Evolutionary conservation across 2,888 invertebrate genomes (phyloP), one percentile per base, ranked within the genome.

Genomic region (Miltochrista miniata): DNA sequence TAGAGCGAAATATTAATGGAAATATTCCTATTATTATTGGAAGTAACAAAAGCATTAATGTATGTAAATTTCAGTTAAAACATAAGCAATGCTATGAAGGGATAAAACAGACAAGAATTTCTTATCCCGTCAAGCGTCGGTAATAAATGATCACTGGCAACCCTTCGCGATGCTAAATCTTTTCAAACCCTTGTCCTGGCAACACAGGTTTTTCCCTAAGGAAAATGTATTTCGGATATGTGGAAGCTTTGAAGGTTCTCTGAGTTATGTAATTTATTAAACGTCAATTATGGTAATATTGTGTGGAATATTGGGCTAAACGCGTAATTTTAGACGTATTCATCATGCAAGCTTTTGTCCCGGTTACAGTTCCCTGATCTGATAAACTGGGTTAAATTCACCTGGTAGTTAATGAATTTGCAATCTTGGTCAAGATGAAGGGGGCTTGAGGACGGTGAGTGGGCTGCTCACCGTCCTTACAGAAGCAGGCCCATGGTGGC

Each of bases 91-190:
- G 72, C 69, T 64, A 64, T 68, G 74, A 69, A 72, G 71, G 75
- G 75, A 78, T 76, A 74, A 75, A 78, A 78, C 76, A 74, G 73
- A 73, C 74, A 74, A 70, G 76, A 74, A 79, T 59, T 76, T 70
- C 81, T 82, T 80, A 78, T 75, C 78, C 81, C 78, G 80, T 85
- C 84, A 82, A 41, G 74, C 80, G 66, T 59, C 64, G 63, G 80
- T 83, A 74, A 87, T 85, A 85, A 86, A 86, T 86, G 84, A 86
- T 85, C 66, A 59, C 43, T 56, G 56, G 66, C 69, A 76, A 78
- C 80, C 84, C 83, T 81, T 67, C 59, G 53, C 70, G 68, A 64
- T 68, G 72, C 48, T 73, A 73, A 72, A 76, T 76, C 77, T 72
- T 76, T 76, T 70, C 58, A 70, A 74, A 74, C 79, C 77, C 76